phyloP scores from a whole-genome alignment of 1,140 invertebrate species.

The Leptinotarsa defecta region DNA sequence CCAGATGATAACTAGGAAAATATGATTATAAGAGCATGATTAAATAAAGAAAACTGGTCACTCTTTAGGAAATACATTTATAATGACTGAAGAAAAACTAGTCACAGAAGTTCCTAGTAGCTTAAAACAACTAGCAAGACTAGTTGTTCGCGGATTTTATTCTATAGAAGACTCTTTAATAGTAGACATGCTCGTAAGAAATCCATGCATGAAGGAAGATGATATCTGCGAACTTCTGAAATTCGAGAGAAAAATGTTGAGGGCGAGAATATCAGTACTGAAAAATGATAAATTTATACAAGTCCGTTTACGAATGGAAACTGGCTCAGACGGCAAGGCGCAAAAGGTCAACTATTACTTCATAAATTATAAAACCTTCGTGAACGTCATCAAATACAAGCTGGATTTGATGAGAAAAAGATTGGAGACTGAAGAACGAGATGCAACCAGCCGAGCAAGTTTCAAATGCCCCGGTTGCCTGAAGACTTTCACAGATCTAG shows the following conservation, averaged over 20 bases:
- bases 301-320: conserved; percentile 91
- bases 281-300: conserved; percentile 95
- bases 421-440: conserved; percentile 92
- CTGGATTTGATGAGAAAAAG: conserved; percentile 92
- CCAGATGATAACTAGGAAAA: too few species aligned
- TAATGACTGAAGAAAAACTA: conserved; percentile 53
- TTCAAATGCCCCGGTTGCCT: conserved; percentile 91
- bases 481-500: conserved; percentile 89
- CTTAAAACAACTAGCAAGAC: conserved; percentile 86
- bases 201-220: conserved; percentile 97
- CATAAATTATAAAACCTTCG: conserved; percentile 96
- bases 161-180: conserved; percentile 91
- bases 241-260: conserved; percentile 93
- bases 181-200: conserved; percentile 92
- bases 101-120: conserved; percentile 88
- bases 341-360: conserved; percentile 98
- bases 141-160: conserved; percentile 92
- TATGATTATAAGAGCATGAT: too few species aligned
- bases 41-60: too few species aligned
- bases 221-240: conserved; percentile 92
- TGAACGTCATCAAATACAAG: conserved; percentile 97
- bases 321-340: conserved; percentile 91
- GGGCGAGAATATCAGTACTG: conserved; percentile 82
- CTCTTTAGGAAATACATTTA: neutral
- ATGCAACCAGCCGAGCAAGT: conserved; percentile 91